phyloP scores from a whole-genome alignment of 2,888 invertebrate genomes.

The Tipula lateralis region DNA sequence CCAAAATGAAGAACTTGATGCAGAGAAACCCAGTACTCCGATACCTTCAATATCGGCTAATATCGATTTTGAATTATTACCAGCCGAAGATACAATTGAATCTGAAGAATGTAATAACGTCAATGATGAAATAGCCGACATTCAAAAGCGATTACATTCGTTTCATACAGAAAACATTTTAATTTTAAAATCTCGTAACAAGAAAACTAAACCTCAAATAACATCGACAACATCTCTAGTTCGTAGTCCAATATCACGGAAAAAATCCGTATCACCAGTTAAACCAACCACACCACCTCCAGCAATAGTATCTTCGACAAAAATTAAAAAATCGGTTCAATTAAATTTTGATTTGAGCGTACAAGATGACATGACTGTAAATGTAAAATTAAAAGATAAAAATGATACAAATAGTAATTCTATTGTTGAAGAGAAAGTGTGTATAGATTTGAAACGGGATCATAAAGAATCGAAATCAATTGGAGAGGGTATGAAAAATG shows the following conservation, averaged over 20 bases:
- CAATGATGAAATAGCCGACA: slow-evolving; percentile 56
- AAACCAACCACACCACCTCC: slow-evolving; percentile 37
- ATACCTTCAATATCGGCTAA: slow-evolving; percentile 32
- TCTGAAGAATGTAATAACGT: slow-evolving; percentile 26
- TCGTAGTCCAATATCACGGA: neutral
- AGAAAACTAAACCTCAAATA: slow-evolving; percentile 44
- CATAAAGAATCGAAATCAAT: neutral
- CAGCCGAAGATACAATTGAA: neutral
- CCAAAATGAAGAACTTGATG: neutral
- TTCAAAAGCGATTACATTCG: slow-evolving; percentile 58
- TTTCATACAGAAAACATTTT: slow-evolving; percentile 61
- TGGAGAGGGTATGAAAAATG: neutral
- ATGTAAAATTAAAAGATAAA: slow-evolving; percentile 50
- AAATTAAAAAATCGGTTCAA: slow-evolving; percentile 54
- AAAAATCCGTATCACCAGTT: neutral
- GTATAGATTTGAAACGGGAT: neutral
- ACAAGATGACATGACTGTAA: slow-evolving; percentile 51
- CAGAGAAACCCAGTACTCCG: neutral
- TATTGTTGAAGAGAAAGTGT: neutral
- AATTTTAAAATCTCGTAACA: slow-evolving; percentile 57
- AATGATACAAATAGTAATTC: neutral
- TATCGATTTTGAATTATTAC: slow-evolving; percentile 25
- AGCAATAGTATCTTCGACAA: slow-evolving; percentile 46
- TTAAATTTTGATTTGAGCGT: slow-evolving; percentile 54
- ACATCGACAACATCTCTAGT: neutral